Base-by-base conservation (phyloP, 2,888 invertebrate genomes). In the Melanostoma scalare region DNA sequence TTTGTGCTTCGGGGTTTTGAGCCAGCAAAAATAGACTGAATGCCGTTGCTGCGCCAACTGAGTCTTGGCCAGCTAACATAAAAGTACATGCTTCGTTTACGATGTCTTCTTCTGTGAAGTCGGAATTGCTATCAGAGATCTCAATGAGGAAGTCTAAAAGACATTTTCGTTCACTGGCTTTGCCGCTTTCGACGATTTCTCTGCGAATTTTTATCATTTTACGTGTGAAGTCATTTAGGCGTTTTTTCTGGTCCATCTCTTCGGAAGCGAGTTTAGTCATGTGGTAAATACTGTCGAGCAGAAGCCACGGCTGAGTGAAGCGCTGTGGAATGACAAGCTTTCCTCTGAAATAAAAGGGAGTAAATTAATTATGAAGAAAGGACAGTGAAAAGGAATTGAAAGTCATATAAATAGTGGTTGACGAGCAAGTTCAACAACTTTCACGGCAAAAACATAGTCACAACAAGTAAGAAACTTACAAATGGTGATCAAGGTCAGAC, bases 21-120 rank as follows among this genome's bases (percentile, higher is more conserved):
- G 93, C 93, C 2, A 94, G 87, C 58, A 92, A 89, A 85, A 93
- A 93, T 20, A 94, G 88, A n/a, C 92, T 92, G 85, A 94, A 93
- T 0, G 93, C 93, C 0, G 92, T 89, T 0, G 93, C 93, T 0
- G 93, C 92, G 0, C 93, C 93, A 2, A 94, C 93, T 0, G 94
- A 93, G 86, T 94, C 94, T 87, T 94, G 94, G 0, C 94, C 94
- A 6, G 94, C 94, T 46, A 94, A 87, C 93, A 94, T 94, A 86
- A 94, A 94, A 0, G 94, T 94, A 80, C 93, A 93, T 2, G 93
- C 92, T 88, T 94, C 94, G 86, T 93, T 92, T 0, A 94, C 90
- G 52, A 94, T 92, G 85, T 94, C 94, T 10, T 93, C 92, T 79
- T 94, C 93, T 0, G 91, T 92, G 86, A 94, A 93, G 58, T 90